Conservation (phyloP, 2,888 invertebrate species). For the Rhogogaster chlorosoma region DNA sequence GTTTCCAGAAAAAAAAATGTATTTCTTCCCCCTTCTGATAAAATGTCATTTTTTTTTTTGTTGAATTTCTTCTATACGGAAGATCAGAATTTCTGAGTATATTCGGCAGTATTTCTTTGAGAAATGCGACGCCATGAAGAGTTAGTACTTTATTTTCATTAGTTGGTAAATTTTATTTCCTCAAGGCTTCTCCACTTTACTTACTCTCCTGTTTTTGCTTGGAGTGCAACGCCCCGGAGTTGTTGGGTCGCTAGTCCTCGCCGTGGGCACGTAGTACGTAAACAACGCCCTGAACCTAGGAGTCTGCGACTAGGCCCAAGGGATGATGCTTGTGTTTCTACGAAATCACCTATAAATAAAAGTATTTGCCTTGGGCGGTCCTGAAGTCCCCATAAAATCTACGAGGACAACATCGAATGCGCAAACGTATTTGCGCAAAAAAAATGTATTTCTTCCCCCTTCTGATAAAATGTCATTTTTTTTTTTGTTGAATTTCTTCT, state of each 20-base stretch:
- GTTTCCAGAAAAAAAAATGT: not conserved
- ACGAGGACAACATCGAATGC: conserved; percentile 40
- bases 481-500: not conserved
- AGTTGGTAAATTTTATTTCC: not conserved
- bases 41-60: not conserved
- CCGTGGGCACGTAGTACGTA: conserved; percentile 11
- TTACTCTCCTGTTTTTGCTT: conserved; percentile 8
- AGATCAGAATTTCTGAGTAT: not conserved
- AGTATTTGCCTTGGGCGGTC: conserved; percentile 48
- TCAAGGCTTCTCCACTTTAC: not conserved
- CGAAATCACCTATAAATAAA: conserved; percentile 43
- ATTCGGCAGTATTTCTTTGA: not conserved
- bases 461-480: not conserved
- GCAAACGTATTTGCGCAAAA: not conserved
- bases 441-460: not conserved
- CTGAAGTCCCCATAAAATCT: conserved; percentile 38
- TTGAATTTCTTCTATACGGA: not conserved
- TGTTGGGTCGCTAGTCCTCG: conserved; percentile 3
- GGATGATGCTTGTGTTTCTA: conserved; percentile 37
- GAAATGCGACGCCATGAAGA: not conserved
- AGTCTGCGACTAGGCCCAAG: conserved; percentile 22
- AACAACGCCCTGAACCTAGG: conserved; percentile 15
- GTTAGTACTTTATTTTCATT: conserved; percentile 26
- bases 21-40: not conserved
- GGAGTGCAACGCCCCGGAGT: conserved; percentile 17